These are phyloP conservation scores for Pristiophorus japonicus DNA, from an alignment of 2,113 vertebrate species.

Conservation along the genomic window DNA sequence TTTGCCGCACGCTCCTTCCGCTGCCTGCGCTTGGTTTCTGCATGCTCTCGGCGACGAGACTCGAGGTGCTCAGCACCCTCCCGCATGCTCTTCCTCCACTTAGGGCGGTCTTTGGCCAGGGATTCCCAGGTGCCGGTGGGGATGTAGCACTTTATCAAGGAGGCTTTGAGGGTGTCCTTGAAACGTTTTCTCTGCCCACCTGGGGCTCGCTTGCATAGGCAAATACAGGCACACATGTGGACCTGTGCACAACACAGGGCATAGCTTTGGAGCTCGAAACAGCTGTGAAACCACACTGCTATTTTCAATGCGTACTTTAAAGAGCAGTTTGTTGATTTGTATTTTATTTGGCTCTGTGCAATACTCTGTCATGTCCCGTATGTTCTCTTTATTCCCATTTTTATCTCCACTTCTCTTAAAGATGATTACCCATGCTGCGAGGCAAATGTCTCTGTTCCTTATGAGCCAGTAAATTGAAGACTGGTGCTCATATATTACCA, in stretches of 20 bases:
- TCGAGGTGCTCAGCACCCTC: no score
- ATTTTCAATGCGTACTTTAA: background rate
- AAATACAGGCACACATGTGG: background rate
- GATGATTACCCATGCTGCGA: background rate
- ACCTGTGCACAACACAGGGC: background rate
- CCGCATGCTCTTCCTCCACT: no score
- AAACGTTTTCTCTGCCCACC: no score
- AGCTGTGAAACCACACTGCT: background rate
- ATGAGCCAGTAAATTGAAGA: background rate
- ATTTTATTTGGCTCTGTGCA: background rate
- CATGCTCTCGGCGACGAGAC: no score
- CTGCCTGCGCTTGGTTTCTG: no score
- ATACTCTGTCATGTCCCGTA: background rate
- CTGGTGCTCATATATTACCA: background rate
- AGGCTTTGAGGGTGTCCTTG: no score
- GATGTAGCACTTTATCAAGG: no score
- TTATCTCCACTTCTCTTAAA: background rate
- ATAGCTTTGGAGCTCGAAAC: background rate
- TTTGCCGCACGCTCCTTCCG: no score
- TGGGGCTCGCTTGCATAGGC: no score
- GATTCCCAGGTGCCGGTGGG: no score
- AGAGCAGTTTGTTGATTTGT: background rate
- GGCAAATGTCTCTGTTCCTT: background rate
- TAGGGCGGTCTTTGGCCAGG: no score
- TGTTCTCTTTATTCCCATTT: background rate